These are phyloP conservation scores for Lepus europaeus DNA, from an alignment of 2,113 vertebrate genomes.

Conservation along the genomic window DNA sequence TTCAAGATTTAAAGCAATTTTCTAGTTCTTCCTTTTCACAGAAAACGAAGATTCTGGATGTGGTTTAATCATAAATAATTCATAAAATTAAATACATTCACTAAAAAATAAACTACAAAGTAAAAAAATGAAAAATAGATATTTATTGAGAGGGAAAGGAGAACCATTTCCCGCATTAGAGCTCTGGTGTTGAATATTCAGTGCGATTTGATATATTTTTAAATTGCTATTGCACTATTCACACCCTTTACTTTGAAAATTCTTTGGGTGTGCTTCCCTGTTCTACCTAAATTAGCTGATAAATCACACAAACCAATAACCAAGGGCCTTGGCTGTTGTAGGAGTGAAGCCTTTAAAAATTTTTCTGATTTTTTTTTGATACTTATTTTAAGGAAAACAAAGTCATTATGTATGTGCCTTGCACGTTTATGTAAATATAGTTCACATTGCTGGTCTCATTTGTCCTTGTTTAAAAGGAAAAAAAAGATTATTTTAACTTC, in stretches of 20 bases:
- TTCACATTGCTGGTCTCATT: conserved; percentile 91
- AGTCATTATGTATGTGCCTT: conserved; percentile 86
- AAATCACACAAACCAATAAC: conserved; percentile 92
- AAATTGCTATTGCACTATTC: conserved; percentile 98
- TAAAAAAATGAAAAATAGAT: conserved; percentile 94
- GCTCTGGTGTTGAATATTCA: conserved; percentile 99
- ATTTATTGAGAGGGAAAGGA: conserved; percentile 99
- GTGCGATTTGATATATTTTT: conserved; percentile 97
- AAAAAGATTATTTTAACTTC: conserved; percentile 85
- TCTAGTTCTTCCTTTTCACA: conserved; percentile 99
- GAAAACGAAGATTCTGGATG: conserved; percentile 99
- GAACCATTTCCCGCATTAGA: conserved; percentile 93
- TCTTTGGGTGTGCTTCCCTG: conserved; percentile 98
- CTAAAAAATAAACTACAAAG: conserved; percentile 99
- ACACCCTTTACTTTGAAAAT: conserved; percentile 95
- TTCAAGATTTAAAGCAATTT: conserved; percentile 99
- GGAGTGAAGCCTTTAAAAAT: conserved; percentile 90
- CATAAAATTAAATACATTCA: conserved; percentile 99
- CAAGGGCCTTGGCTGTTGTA: conserved; percentile 89
- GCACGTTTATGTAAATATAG: conserved; percentile 88
- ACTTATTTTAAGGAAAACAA: conserved; percentile 84
- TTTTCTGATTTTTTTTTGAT: conserved; percentile 79
- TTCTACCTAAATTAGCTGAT: conserved; percentile 94
- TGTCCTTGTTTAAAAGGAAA: conserved; percentile 85
- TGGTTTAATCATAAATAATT: conserved; percentile 99